Base-by-base conservation (phyloP, 2,888 invertebrate species). In the Eupithecia insigniata region DNA sequence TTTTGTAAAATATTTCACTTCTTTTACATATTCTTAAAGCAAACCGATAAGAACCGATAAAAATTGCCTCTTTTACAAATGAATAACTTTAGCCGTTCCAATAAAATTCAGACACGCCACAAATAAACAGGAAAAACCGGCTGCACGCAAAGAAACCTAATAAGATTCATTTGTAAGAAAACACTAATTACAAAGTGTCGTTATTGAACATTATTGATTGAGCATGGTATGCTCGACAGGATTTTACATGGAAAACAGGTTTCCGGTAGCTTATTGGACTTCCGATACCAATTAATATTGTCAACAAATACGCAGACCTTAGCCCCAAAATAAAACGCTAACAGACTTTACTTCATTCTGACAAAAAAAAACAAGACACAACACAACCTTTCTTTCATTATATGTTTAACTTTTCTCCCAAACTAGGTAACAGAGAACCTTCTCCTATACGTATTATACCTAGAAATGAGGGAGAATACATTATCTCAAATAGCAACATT, bases 141-240 rank as follows among this genome's bases (percentile, higher is more conserved):
- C 68, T 70, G 16, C 34, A 64, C 55, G 69, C 22, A 69, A 71
- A 58, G 77, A 78, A 80, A 76, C 79, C 78, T 69, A 73, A 73
- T 73, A 79, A 78, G 73, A 72, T 68, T 68, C 66, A 67, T 70
- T 61, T 70, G 66, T 74, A 75, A 73, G 73, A 71, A 70, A 76
- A 71, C 61, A 76, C 73, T 71, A 67, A 73, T 69, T 61, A 67
- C 36, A 34, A 34, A 65, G 65, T 60, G 28, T 66, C 69, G 66
- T 51, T 70, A 70, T 67, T 67, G 64, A 69, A 71, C 64, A 67
- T 72, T 80, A 82, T 84, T 80, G 82, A 80, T 78, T 82, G 76
- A 78, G 75, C 76, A 81, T 78, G 78, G 65, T 67, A 36, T 69
- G 66, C 34, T 18, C 10, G n/a, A 3, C 34, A 5, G 1, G 12